These are phyloP conservation scores for Limnephilus marmoratus DNA, from an alignment of 2,888 invertebrate genomes.

Conservation along the genomic window DNA sequence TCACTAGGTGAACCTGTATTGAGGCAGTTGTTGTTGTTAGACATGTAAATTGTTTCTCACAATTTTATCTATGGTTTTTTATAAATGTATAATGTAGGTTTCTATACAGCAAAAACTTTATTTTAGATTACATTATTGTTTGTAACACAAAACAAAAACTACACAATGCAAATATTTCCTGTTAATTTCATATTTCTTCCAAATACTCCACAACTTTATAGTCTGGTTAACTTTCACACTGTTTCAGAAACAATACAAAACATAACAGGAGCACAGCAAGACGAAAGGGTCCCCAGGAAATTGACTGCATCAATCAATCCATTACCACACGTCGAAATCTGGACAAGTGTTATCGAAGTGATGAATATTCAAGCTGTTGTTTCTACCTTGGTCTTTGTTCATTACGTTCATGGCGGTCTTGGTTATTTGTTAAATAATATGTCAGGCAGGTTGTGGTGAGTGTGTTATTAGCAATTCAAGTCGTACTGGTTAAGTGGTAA, in stretches of 20 bases:
- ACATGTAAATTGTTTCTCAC: too few species aligned
- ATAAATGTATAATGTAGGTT: too few species aligned
- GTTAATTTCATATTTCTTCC: neutral
- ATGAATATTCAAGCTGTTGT: neutral
- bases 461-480: neutral
- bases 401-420: neutral
- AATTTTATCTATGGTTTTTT: too few species aligned
- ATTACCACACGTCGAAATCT: neutral
- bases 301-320: constrained; percentile 10
- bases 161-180: neutral
- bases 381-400: neutral
- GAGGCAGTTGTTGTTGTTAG: too few species aligned
- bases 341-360: neutral
- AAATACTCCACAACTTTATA: neutral
- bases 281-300: neutral
- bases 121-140: too few species aligned
- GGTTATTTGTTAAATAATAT: neutral
- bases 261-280: neutral
- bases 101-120: too few species aligned
- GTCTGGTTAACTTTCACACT: neutral
- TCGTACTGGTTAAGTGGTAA: neutral
- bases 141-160: too few species aligned
- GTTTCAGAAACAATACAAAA: neutral
- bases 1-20: too few species aligned
- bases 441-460: neutral